Conservation (phyloP, 2,888 invertebrate genomes). For the Mantis religiosa region DNA sequence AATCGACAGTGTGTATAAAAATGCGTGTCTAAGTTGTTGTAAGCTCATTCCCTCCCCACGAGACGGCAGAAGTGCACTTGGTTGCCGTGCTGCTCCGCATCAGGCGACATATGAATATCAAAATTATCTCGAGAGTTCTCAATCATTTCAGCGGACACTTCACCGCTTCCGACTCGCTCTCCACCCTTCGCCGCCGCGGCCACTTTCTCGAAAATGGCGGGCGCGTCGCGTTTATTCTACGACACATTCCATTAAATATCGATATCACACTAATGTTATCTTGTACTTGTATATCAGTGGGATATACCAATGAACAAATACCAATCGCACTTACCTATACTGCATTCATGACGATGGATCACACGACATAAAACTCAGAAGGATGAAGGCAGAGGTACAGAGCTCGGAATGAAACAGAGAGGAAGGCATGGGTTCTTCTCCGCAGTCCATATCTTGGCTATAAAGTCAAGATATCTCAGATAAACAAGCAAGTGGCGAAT, state of each 20-base stretch:
- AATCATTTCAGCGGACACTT: neutral
- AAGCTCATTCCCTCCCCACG: neutral
- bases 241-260: neutral
- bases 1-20: neutral
- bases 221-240: neutral
- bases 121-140: neutral
- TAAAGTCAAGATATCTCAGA: too few relatives aligned
- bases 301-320: too few relatives aligned
- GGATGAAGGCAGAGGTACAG: too few relatives aligned
- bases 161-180: neutral
- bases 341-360: too few relatives aligned
- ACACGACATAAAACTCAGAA: too few relatives aligned
- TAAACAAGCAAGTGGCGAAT: too few relatives aligned
- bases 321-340: too few relatives aligned
- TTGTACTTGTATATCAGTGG: too few relatives aligned
- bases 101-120: neutral
- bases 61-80: neutral
- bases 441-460: too few relatives aligned
- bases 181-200: neutral
- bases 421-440: too few relatives aligned
- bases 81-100: neutral
- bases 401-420: too few relatives aligned
- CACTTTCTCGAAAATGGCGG: neutral
- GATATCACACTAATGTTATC: too few relatives aligned
- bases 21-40: neutral